Percentiles rank a stretch among this genome's conserved stretches.
phyloP scores from a whole-genome alignment of 2,113 vertebrate genomes.

The Spea bombifrons region DNA sequence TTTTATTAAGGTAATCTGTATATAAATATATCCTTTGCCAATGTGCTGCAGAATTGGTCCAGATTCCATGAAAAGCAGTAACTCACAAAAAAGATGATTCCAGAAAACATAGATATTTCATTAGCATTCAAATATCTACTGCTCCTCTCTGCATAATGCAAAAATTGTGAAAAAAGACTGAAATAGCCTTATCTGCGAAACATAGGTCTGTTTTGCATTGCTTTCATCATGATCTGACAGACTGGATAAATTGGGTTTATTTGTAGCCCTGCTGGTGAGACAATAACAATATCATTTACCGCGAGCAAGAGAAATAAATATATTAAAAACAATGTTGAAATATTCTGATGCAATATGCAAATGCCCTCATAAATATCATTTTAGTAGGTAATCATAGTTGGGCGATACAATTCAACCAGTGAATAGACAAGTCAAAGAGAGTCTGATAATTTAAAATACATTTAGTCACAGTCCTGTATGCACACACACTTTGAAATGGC shows the following conservation, averaged over 20 bases:
- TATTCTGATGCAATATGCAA: conserved; percentile 22
- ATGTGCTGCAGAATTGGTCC: neutral
- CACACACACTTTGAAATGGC: neutral
- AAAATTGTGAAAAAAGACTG: conserved; percentile 42
- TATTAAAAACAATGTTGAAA: conserved; percentile 33
- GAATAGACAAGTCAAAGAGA: conserved; percentile 2
- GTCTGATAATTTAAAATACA: neutral
- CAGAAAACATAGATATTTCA: conserved; percentile 8
- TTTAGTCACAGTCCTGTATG: conserved; percentile 8
- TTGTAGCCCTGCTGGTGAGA: conserved; percentile 30
- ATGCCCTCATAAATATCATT: conserved; percentile 24
- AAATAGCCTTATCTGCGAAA: conserved; percentile 48
- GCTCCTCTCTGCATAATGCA: conserved; percentile 22
- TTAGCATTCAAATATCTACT: conserved; percentile 26
- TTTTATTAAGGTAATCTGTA: neutral
- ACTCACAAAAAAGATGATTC: neutral
- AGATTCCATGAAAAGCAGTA: neutral
- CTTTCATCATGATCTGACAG: conserved; percentile 43
- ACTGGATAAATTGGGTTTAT: conserved; percentile 48
- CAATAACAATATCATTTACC: conserved; percentile 47
- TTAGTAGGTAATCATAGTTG: conserved; percentile 17
- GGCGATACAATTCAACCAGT: conserved; percentile 11
- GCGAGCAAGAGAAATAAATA: conserved; percentile 49
- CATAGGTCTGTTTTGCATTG: conserved; percentile 35
- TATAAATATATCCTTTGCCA: neutral